Conservation (phyloP, 1,140 invertebrate species). For the Solenopsis fugax region DNA sequence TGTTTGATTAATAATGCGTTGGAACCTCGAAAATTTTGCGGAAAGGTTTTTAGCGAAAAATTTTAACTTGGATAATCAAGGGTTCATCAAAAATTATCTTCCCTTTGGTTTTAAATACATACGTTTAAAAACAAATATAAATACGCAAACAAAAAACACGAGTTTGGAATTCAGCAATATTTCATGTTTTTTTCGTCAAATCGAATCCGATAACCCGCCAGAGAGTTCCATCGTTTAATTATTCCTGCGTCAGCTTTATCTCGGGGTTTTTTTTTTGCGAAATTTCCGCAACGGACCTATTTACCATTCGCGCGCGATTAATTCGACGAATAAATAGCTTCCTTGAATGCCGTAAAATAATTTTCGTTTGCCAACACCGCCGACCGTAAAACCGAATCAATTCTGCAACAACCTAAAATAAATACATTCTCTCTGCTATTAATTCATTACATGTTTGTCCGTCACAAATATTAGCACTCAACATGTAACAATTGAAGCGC, state of each 20-base stretch:
- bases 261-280: slow-evolving; percentile 42
- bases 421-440: slow-evolving; percentile 39
- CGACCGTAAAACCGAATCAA: slow-evolving; percentile 58
- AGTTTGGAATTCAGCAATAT: slow-evolving; percentile 44
- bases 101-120: neutral
- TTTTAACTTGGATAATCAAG: slow-evolving; percentile 40
- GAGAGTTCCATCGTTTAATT: slow-evolving; percentile 56
- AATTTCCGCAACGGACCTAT: slow-evolving; percentile 53
- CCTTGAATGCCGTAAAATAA: slow-evolving; percentile 56
- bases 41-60: slow-evolving; percentile 3
- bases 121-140: slow-evolving; percentile 37
- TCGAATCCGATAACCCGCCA: slow-evolving; percentile 54
- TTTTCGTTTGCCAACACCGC: slow-evolving; percentile 20
- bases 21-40: neutral
- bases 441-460: slow-evolving; percentile 53
- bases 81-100: slow-evolving; percentile 20
- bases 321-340: slow-evolving; percentile 58
- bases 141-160: slow-evolving; percentile 5
- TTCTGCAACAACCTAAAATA: slow-evolving; percentile 57
- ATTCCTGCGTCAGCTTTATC: slow-evolving; percentile 46
- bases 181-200: slow-evolving; percentile 57
- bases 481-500: slow-evolving; percentile 38
- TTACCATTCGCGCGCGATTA: slow-evolving; percentile 59
- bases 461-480: slow-evolving; percentile 39
- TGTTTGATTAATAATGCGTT: slow-evolving; percentile 37